phyloP scores from a whole-genome alignment of 2,797 vertebrate genomes.

The Loriculus beryllinus region DNA sequence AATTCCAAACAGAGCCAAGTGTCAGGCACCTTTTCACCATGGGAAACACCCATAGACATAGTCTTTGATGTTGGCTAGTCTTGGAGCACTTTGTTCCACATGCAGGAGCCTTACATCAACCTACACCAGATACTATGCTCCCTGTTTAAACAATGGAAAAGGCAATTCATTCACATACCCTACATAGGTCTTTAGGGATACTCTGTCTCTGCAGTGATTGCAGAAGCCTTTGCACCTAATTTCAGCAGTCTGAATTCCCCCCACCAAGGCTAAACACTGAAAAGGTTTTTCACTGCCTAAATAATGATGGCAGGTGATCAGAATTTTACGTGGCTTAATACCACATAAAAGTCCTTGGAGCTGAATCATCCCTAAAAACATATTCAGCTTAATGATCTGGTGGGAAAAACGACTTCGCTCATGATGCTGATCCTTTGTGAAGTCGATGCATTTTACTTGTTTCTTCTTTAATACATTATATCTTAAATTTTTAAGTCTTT shows the following conservation, averaged over 20 bases:
- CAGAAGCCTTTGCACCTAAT: neutral
- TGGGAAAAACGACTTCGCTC: neutral
- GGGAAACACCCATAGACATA: neutral
- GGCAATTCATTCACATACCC: neutral
- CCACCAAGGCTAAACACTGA: neutral
- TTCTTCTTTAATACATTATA: neutral
- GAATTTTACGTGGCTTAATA: neutral
- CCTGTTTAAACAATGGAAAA: neutral
- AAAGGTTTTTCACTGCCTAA: neutral
- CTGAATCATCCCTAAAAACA: neutral
- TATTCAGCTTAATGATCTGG: neutral
- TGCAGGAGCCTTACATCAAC: neutral
- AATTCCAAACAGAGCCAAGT: neutral
- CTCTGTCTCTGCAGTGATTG: neutral
- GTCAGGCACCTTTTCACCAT: neutral
- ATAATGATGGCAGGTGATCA: neutral
- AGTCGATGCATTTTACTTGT: neutral
- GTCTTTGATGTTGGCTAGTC: neutral
- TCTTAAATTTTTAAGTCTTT: neutral
- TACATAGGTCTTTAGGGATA: rapidly evolving
- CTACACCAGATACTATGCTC: neutral
- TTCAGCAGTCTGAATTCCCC: neutral
- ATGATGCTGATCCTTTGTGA: neutral
- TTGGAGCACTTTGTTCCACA: neutral
- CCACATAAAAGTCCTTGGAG: neutral